Evolutionary conservation across 2,888 invertebrate genomes (phyloP).

Genomic region (Dasysyrphus tricinctus): DNA sequence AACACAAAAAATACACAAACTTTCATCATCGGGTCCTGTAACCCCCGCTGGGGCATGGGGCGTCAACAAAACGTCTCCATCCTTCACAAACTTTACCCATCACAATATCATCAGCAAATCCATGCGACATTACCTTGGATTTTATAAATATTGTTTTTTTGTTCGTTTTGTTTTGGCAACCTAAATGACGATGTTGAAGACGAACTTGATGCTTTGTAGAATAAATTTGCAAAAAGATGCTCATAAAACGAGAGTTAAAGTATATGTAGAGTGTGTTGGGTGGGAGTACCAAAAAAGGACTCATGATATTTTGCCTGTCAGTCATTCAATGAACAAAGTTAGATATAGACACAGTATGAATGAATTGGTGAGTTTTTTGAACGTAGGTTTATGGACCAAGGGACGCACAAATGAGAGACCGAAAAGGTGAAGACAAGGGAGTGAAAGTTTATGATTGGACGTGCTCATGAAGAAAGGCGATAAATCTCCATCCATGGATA

Average conservation of each 20-base stretch:
- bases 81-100: no score
- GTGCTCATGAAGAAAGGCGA: slow-evolving; percentile 74
- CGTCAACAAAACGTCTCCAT: no score
- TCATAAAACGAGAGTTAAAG: slow-evolving; percentile 24
- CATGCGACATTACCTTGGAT: background rate
- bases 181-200: slow-evolving; percentile 51
- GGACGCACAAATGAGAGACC: background rate
- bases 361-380: slow-evolving; percentile 20
- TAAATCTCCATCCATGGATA: slow-evolving; percentile 61
- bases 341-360: slow-evolving; percentile 29
- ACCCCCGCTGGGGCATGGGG: no score
- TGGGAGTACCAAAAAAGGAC: background rate
- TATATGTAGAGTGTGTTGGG: background rate
- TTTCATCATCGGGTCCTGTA: no score
- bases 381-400: background rate
- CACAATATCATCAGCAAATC: background rate
- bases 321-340: slow-evolving; percentile 60
- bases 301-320: slow-evolving; percentile 59
- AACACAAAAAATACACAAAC: no score
- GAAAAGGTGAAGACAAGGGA: slow-evolving; percentile 16
- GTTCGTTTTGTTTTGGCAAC: slow-evolving; percentile 27
- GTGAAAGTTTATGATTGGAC: slow-evolving; percentile 71
- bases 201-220: slow-evolving; percentile 61
- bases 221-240: slow-evolving; percentile 70
- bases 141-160: background rate